Evolutionary conservation across 2,113 vertebrate species (phyloP), one percentile per base, ranked within the genome.

Genomic region (Cottus gobio): DNA sequence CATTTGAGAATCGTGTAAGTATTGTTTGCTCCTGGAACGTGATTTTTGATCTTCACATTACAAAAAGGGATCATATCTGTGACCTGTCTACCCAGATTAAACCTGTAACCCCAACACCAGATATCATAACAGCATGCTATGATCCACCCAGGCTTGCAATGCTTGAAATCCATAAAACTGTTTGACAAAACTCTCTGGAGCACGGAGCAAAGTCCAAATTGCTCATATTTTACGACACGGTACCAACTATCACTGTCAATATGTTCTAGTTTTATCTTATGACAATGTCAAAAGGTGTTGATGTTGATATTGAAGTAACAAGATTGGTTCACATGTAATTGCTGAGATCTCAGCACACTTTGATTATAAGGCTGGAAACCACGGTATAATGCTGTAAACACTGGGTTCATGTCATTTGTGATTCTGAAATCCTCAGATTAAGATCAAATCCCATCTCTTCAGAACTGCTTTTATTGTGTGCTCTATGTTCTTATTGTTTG

Each of bases 121-220:
- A 58, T 64, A 7, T 75, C 39, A 63, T 30, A 63, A 64, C 16
- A 75, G n/a, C n/a, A 4, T 18, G 34, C 36, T 36, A 0, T 36
- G 34, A 86, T 69, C 70, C 31, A 50, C 16, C 46, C 36, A 42
- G n/a, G 24, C n/a, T 34, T 18, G 57, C 4, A 28, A 12, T 1
- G 9, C 26, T 31, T 30, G 2, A 75, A 28, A 70, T 74, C 57
- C 24, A 48, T 62, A 13, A 81, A 76, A 30, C 42, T 9, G 37
- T 84, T 80, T 66, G 68, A 24, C 44, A 75, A 54, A 82, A 80
- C 68, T 76, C 70, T 88, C 69, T 75, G 56, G 76, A 68, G 24
- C 15, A 20, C 8, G 11, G 86, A 34, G 67, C 75, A 87, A 89
- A 87, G 88, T 85, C 68, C 79, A 89, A 2, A 26, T 58, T 39